phyloP scores from a whole-genome alignment of 2,797 vertebrate species.

The Pachyuromys duprasi region DNA sequence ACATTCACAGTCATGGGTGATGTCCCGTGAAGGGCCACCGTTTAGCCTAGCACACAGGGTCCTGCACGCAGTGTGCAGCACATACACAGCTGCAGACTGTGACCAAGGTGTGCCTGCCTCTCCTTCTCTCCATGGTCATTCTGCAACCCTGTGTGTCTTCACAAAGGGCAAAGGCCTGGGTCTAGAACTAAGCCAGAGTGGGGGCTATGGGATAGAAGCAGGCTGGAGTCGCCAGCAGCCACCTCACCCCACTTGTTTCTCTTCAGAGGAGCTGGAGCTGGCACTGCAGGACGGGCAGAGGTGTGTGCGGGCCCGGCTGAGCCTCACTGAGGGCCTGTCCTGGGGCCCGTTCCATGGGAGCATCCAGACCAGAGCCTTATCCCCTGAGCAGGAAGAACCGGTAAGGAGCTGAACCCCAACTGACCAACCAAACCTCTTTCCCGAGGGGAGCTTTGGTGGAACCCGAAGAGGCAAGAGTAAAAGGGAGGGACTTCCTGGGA shows the following conservation, averaged over 20 bases:
- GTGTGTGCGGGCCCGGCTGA: slow-evolving; percentile 85
- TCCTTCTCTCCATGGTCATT: neutral
- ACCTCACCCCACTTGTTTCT: slow-evolving; percentile 61
- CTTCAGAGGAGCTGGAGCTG: slow-evolving; percentile 91
- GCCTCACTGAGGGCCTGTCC: slow-evolving; percentile 88
- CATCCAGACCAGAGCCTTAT: slow-evolving; percentile 87
- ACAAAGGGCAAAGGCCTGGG: neutral
- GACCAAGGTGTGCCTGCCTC: neutral
- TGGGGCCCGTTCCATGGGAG: slow-evolving; percentile 95
- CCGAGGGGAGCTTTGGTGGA: neutral
- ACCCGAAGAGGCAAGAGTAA: neutral
- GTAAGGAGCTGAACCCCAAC: slow-evolving; percentile 84
- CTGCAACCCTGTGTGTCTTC: neutral
- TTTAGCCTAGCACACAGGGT: too few relatives aligned
- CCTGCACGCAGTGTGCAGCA: neutral
- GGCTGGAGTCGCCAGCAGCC: neutral
- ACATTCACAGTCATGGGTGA: neutral
- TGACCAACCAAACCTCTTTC: neutral
- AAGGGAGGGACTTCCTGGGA: neutral
- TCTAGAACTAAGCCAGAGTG: neutral
- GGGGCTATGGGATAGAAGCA: rapidly evolving
- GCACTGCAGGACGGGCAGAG: slow-evolving; percentile 82
- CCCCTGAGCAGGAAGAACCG: slow-evolving; percentile 83
- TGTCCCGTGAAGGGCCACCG: neutral
- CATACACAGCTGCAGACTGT: neutral